Conservation (phyloP, 2,888 invertebrate genomes). For the Dryocosmus kuriphilus region DNA sequence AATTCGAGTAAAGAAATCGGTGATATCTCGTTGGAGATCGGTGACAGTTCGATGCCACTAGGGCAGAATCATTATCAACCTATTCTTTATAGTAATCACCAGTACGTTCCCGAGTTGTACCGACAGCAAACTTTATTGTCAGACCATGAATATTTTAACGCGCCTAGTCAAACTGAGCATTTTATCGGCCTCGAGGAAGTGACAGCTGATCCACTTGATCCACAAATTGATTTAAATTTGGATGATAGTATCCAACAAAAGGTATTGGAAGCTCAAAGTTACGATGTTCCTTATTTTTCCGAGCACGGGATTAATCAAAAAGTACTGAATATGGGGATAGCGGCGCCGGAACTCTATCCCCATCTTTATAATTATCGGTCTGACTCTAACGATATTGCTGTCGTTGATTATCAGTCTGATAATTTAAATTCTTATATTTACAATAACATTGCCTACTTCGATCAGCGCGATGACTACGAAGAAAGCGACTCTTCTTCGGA, state of each 20-base stretch:
- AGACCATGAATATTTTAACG: conserved; percentile 28
- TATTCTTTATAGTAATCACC: conserved; percentile 68
- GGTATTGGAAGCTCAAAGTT: conserved; percentile 1
- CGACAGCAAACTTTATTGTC: conserved; percentile 67
- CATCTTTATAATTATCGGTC: conserved; percentile 71
- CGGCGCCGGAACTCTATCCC: conserved; percentile 69
- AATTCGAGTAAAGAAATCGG: conserved; percentile 62
- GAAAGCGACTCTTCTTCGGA: conserved; percentile 70
- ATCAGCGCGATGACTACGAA: conserved; percentile 54
- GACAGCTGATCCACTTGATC: conserved; percentile 45
- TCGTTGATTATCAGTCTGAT: conserved; percentile 71
- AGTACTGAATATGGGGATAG: conserved; percentile 65
- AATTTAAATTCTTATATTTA: conserved; percentile 71
- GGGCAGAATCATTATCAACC: conserved; percentile 69
- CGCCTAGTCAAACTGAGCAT: conserved; percentile 42
- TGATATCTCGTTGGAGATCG: conserved; percentile 61
- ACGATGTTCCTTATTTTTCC: conserved; percentile 46
- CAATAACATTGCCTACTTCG: conserved; percentile 62
- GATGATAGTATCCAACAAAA: background rate
- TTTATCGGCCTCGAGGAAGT: conserved; percentile 53
- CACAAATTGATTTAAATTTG: conserved; percentile 22
- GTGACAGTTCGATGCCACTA: conserved; percentile 61
- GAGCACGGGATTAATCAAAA: conserved; percentile 61
- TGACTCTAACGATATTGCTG: conserved; percentile 69
- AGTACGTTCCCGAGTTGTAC: conserved; percentile 67